Conservation (phyloP, 2,888 invertebrate species). For the Ormyrus nitidulus region DNA sequence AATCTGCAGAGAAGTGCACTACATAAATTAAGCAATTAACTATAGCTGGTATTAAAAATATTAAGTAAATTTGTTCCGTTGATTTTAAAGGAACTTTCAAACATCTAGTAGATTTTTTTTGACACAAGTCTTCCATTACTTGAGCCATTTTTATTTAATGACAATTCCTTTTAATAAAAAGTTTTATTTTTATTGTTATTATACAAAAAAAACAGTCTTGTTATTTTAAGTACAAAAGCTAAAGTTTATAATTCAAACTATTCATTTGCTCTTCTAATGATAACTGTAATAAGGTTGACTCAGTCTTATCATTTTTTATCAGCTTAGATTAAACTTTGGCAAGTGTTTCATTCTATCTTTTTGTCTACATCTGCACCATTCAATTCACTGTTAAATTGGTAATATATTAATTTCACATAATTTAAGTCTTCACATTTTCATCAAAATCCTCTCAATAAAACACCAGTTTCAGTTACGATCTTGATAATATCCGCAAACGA, state of each 20-base stretch:
- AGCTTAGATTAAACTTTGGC: slow-evolving; percentile 47
- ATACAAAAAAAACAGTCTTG: background rate
- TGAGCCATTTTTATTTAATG: slow-evolving; percentile 62
- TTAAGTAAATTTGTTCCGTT: slow-evolving; percentile 76
- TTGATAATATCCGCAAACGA: no score
- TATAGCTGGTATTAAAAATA: slow-evolving; percentile 78
- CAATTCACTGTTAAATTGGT: background rate
- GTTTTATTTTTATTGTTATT: background rate
- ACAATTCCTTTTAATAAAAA: no score
- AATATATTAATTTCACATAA: background rate
- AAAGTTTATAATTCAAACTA: slow-evolving; percentile 13
- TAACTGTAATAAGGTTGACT: slow-evolving; percentile 20
- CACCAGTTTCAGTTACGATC: no score
- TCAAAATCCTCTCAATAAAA: no score
- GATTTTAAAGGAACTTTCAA: slow-evolving; percentile 70
- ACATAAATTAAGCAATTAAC: slow-evolving; percentile 81
- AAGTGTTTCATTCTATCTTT: slow-evolving; percentile 36
- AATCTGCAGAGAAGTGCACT: slow-evolving; percentile 82
- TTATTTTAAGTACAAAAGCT: background rate
- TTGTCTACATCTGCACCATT: background rate
- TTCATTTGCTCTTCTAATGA: background rate
- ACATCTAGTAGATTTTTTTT: slow-evolving; percentile 64
- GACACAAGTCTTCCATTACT: slow-evolving; percentile 60
- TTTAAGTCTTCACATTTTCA: slow-evolving; percentile 2
- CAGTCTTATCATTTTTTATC: slow-evolving; percentile 48